Conservation (phyloP, 2,113 vertebrate species). For the Silurus asotus region DNA sequence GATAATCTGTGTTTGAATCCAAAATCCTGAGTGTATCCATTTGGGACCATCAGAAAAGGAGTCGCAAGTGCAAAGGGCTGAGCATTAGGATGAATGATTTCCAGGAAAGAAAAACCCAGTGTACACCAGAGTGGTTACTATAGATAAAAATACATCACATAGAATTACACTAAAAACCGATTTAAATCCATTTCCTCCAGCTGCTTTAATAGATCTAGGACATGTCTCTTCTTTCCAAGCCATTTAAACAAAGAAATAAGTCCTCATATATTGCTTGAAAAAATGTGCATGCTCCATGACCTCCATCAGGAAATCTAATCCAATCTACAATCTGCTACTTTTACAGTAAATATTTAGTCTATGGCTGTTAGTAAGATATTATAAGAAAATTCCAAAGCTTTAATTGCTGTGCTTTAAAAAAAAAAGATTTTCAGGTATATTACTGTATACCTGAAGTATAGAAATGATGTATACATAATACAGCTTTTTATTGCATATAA, state of each 20-base stretch:
- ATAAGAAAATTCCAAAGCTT: too few relatives aligned
- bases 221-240: neutral
- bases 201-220: neutral
- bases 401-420: too few relatives aligned
- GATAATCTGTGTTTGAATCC: neutral
- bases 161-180: neutral
- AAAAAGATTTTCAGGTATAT: too few relatives aligned
- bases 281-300: neutral
- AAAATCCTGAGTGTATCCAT: neutral
- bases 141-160: neutral
- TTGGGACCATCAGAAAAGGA: slow-evolving; percentile 2
- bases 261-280: neutral
- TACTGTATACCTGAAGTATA: neutral
- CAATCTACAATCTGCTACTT: neutral
- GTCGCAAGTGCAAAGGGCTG: neutral
- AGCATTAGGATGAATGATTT: neutral
- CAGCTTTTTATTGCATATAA: neutral
- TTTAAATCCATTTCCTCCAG: neutral
- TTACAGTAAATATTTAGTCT: neutral
- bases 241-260: neutral
- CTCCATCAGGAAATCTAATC: neutral
- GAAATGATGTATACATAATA: neutral
- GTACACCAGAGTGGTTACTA: neutral
- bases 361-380: too few relatives aligned
- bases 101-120: neutral